Evolutionary conservation across 23 tunicate species (phyloP).

Genomic region (Trididemnum nubilum): DNA sequence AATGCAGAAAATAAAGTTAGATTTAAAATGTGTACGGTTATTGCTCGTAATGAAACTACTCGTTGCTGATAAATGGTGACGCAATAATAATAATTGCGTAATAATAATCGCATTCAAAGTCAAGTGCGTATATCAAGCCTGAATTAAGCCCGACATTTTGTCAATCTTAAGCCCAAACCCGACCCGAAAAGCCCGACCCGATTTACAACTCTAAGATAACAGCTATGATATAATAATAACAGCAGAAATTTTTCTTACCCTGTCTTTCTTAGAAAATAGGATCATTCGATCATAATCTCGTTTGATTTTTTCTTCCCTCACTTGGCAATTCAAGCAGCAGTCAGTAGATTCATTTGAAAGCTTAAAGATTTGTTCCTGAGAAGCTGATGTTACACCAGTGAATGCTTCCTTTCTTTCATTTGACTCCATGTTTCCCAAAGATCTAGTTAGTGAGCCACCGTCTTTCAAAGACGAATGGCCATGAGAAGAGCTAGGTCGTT

Average conservation of each 20-base stretch:
- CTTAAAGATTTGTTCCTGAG: background rate
- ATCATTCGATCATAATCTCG: slow-evolving; percentile 86
- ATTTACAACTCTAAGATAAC: too few relatives aligned
- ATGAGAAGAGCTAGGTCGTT: slow-evolving; percentile 6
- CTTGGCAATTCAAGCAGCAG: slow-evolving; percentile 64
- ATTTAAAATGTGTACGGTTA: too few relatives aligned
- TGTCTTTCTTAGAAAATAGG: slow-evolving; percentile 77
- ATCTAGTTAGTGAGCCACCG: background rate
- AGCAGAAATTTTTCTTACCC: slow-evolving; percentile 70
- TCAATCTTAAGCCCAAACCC: too few relatives aligned
- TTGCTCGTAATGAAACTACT: too few relatives aligned
- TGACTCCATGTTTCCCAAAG: background rate
- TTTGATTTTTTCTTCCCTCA: slow-evolving; percentile 72
- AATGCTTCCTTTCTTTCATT: slow-evolving; percentile 65
- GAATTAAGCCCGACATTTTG: too few relatives aligned
- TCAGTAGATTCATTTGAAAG: background rate
- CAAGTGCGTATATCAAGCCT: too few relatives aligned
- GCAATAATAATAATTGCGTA: too few relatives aligned
- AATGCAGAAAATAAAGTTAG: too few relatives aligned
- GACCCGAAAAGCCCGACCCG: too few relatives aligned
- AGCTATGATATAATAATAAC: too few relatives aligned
- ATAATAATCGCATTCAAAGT: too few relatives aligned
- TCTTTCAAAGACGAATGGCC: background rate
- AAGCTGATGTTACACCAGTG: background rate
- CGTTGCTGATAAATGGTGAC: too few relatives aligned